Evolutionary conservation across 2,797 vertebrate genomes (phyloP), one percentile per base, ranked within the genome.

Genomic region (Sphaeramia orbicularis): DNA sequence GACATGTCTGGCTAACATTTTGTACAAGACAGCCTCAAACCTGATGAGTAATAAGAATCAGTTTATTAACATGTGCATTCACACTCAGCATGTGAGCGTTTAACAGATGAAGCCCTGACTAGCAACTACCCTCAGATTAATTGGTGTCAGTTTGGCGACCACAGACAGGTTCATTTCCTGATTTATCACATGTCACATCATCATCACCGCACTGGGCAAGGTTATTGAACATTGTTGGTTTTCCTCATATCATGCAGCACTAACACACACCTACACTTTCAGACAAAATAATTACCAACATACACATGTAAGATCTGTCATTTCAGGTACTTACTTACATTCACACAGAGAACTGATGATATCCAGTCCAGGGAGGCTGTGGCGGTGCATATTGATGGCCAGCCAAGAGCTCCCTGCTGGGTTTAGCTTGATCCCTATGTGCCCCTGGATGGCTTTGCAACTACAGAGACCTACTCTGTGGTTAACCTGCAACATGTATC

Each of bases 301-400:
- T 38, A 27, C 52, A 74, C 47, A 41, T 36, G 47, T 42, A 48
- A 16, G 27, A 27, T 58, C 16, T 66, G 51, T 35, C 37, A 58
- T 45, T 54, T 71, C 45, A 64, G 48, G 64, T 52, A 38, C 59
- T 50, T 19, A 40, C 3, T 7, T 38, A 50, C 49, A 35, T n/a
- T 18, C 40, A 43, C 66, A 54, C 42, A 32, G 61, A 19, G 13
- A 38, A 58, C 60, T 79, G 75, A 76, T 73, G 76, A 81, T 83
- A 85, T 78, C 64, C 66, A 52, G 58, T 43, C 47, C 63, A 53
- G 62, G 14, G 50, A 70, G 53, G 70, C 64, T 84, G 80, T 84
- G 72, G 74, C 56, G 77, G 42, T 85, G 90, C 84, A 92, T 89
- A 83, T 71, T 85, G 83, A 91, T 90, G 76, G 59, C 66, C 62